Percentiles rank a stretch among this genome's conserved stretches.
These are phyloP conservation scores for Rafetus swinhoei DNA, from an alignment of 2,113 vertebrate species.

Conservation along the genomic window DNA sequence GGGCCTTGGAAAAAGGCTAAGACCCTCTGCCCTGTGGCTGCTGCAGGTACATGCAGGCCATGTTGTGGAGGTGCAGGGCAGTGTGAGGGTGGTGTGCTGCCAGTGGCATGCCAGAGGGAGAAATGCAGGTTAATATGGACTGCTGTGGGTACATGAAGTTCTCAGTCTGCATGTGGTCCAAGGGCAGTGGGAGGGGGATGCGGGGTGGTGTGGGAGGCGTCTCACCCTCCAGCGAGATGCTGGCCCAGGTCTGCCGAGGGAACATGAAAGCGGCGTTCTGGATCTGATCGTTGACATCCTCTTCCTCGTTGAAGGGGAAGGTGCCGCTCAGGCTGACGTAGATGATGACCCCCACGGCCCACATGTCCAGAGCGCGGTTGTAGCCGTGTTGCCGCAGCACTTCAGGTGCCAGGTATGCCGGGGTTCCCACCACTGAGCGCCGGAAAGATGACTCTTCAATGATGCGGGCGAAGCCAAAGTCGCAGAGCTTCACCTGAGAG, in stretches of 20 bases:
- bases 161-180: constrained; percentile 72
- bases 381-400: constrained; percentile 78
- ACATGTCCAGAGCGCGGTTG: constrained; percentile 84
- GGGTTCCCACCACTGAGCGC: not conserved
- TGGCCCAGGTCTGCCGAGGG: constrained; percentile 74
- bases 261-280: constrained; percentile 84
- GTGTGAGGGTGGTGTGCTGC: not conserved
- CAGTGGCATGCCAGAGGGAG: not conserved
- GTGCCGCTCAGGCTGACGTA: constrained; percentile 83
- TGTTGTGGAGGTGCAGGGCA: not conserved
- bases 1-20: no score
- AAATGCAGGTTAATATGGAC: not conserved
- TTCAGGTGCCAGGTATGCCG: not conserved
- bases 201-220: no score
- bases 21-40: no score
- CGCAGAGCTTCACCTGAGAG: constrained; percentile 75
- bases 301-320: constrained; percentile 84
- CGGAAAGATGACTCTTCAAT: not conserved
- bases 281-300: constrained; percentile 84
- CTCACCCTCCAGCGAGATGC: constrained; percentile 62
- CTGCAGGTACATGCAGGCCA: not conserved
- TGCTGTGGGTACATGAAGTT: constrained; percentile 80
- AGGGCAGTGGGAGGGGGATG: not conserved
- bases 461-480: not conserved
- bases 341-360: constrained; percentile 80